phyloP scores from a whole-genome alignment of 2,797 vertebrate species.

The Peromyscus nudipes region DNA sequence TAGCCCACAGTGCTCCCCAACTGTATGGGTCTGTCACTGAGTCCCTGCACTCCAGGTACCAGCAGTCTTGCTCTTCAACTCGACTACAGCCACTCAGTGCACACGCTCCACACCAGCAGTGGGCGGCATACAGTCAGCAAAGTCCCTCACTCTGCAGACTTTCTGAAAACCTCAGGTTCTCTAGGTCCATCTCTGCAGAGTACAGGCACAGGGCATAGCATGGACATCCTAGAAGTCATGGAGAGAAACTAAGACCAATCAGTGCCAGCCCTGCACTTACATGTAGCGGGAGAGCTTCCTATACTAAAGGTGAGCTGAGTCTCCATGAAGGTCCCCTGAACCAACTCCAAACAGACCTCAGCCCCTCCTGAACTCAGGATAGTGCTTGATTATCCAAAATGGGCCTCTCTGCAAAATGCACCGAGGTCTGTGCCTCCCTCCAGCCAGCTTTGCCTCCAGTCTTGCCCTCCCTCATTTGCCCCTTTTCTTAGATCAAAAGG shows the following conservation, averaged over 20 bases:
- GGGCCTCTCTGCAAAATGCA: neutral
- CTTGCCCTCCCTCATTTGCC: neutral
- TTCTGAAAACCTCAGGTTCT: slow-evolving; percentile 37
- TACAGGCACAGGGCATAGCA: neutral
- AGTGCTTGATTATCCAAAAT: neutral
- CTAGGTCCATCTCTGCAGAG: neutral
- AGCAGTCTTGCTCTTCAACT: neutral
- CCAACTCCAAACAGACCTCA: neutral
- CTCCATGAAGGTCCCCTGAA: neutral
- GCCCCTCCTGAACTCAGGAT: neutral
- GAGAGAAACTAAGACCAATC: neutral
- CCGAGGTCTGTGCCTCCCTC: neutral
- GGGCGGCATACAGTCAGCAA: neutral
- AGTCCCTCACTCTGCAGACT: slow-evolving; percentile 1
- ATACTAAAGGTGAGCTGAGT: neutral
- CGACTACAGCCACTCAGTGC: neutral
- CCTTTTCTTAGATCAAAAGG: slow-evolving; percentile 12
- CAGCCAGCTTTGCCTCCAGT: neutral
- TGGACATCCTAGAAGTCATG: neutral
- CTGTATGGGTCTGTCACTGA: neutral
- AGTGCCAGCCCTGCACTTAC: neutral
- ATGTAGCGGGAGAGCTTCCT: neutral
- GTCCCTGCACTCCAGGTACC: neutral
- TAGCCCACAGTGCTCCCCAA: neutral
- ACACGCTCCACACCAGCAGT: neutral